Base-by-base conservation (phyloP, 2,797 vertebrate genomes). In the Anguilla pacifica region DNA sequence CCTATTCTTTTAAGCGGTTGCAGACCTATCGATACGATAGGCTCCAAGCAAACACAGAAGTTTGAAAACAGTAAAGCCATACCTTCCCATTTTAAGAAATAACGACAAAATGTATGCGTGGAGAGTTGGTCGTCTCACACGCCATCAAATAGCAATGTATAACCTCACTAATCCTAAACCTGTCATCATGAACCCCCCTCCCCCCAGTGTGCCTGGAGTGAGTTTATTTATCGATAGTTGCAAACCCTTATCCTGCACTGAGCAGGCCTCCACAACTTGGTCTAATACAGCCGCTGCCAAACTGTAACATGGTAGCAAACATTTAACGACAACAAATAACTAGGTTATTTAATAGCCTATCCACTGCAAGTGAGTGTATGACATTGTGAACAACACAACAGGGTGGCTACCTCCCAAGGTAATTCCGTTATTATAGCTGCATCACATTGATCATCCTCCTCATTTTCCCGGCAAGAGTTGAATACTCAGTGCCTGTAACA, bases 341-440 rank as follows among this genome's bases (percentile, higher is more conserved):
- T 43, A 43, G 39, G 74, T 11, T 72, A 72, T 72, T 72, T 72
- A 31, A 31, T 17, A 11, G 51, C 51, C 51, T 53, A 43, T 82
- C 46, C 7, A 19, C 6, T 51, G 43, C 6, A 51, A 49, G 9
- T 25, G 7, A 43, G 39, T 19, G 35, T 19, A 82, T 82, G 77
- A 81, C 35, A 43, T 81, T 46, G 6, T 9, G 25, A 49, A 51
- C 46, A 11, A 15, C 46, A 82, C 7, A 51, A 31, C 79, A 82
- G 17, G 46, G 46, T 82, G 19, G 43, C 79, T 49, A 49, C 6
- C 46, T 51, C 43, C 79, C 43, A 49, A n/a, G 19, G 46, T 82
- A 82, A 82, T 82, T n/a, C 79, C 19, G 19, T 82, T 82, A 82
- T 51, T 51, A 82, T 9, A 49, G 46, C 79, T 46, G 39, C 79